Base-by-base conservation (phyloP, 1,140 invertebrate genomes). In the Anastatus disparis region DNA sequence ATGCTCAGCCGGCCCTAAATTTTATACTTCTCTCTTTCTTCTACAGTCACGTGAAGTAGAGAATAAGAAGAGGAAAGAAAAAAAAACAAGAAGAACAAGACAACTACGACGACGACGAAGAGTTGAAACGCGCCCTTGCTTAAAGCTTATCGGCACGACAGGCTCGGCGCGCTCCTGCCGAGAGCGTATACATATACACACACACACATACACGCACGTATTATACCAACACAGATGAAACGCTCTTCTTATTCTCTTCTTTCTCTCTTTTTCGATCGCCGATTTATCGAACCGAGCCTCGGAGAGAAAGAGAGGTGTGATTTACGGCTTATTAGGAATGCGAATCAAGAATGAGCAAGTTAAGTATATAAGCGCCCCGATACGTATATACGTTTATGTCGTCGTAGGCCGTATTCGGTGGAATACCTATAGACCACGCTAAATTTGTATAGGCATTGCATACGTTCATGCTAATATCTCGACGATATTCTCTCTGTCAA, bases 261-360 rank as follows among this genome's bases (percentile, higher is more conserved):
- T 20, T 13, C 22, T 17, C 9, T 40, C 15, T 27, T 8, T 62
- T 46, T 70, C 53, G 42, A 71, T 71, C 61, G 22, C 42, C 62
- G 44, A 71, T 71, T 71, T 65, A 65, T 48, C 29, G 46, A 20
- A 38, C 15, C 15, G 31, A 3, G 9, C 13, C n/a, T n/a, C 24
- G 2, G 10, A 15, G 31, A 50, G 9, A 29, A 0, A 29, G 24
- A 29, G 35, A 74, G 50, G 50, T 68, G 72, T 68, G 64, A 74
- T 70, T 71, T 71, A 74, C 56, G 64, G 40, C 52, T 71, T 71
- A 68, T 68, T 74, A 66, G 53, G 46, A 65, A 66, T 66, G 63
- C 31, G 29, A 53, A 66, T 53, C 27, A 24, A 7, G 35, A 20
- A 35, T 29, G 55, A 40, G 44, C 3, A 38, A 59, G 65, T 31